Conservation (phyloP, 2,888 invertebrate species). For the Artemia sp. region DNA sequence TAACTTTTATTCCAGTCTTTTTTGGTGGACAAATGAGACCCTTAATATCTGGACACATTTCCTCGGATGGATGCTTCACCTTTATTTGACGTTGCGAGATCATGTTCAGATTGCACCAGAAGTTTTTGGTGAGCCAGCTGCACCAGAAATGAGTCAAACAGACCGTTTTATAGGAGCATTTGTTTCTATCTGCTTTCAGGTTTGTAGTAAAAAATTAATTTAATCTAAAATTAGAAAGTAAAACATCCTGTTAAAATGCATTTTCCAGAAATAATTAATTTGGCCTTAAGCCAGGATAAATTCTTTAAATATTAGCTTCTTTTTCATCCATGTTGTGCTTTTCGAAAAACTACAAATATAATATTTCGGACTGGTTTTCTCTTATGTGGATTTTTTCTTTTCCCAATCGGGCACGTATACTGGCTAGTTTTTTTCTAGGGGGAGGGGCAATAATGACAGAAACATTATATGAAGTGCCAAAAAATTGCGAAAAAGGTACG, state of each 20-base stretch:
- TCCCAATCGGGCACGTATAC: background rate
- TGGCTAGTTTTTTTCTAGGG: slow-evolving; percentile 15
- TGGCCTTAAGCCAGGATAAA: no score
- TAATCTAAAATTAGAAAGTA: background rate
- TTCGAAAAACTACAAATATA: no score
- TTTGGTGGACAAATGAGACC: slow-evolving; percentile 94
- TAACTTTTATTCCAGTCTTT: slow-evolving; percentile 45
- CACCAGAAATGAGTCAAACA: slow-evolving; percentile 24
- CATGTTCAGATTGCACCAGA: slow-evolving; percentile 35
- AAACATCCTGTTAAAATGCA: background rate
- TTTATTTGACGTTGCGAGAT: slow-evolving; percentile 66
- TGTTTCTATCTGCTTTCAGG: slow-evolving; percentile 71
- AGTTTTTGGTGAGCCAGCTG: slow-evolving; percentile 42
- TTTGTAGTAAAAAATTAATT: slow-evolving; percentile 33
- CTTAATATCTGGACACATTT: slow-evolving; percentile 95
- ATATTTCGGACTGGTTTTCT: no score
- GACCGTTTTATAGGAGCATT: slow-evolving; percentile 72
- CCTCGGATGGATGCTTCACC: slow-evolving; percentile 56
- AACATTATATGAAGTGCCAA: slow-evolving; percentile 7
- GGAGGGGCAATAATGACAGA: background rate
- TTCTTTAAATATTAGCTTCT: no score
- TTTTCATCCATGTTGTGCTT: no score
- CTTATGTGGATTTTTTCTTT: no score
- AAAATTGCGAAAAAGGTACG: background rate
- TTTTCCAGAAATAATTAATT: slow-evolving; percentile 1